Percentiles rank a stretch among this genome's conserved stretches.
These are phyloP conservation scores for Eueides isabella DNA, from an alignment of 1,140 invertebrate species.

Conservation along the genomic window DNA sequence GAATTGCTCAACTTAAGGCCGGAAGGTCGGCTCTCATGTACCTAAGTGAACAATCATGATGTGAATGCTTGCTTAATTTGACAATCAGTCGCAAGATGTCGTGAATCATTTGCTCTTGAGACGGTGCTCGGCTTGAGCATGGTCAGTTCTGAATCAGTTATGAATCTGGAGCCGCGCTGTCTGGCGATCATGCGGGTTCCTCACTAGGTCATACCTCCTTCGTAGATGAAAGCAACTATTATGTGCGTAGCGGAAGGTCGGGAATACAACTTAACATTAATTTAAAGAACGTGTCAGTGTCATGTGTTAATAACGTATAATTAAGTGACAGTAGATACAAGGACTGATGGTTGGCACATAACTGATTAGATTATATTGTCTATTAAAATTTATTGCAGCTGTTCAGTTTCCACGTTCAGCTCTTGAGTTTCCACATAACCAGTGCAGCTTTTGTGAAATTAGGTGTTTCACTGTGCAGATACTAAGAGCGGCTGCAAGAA, in stretches of 20 bases:
- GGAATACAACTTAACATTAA: constrained; percentile 4
- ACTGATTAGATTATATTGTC: background rate
- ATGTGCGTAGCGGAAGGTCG: constrained; percentile 13
- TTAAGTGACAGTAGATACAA: background rate
- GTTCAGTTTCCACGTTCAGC: too few species aligned
- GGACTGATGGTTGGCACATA: background rate
- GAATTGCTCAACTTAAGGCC: constrained; percentile 2
- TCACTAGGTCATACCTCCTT: constrained; percentile 62
- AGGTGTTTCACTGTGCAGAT: too few species aligned
- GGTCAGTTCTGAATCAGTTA: constrained; percentile 50
- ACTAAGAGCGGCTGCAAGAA: too few species aligned
- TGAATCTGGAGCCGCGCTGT: constrained; percentile 63
- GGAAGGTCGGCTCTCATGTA: constrained; percentile 26
- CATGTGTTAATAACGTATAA: background rate
- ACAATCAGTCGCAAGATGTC: constrained; percentile 28
- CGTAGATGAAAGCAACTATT: constrained; percentile 30
- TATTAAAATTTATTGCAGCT: background rate
- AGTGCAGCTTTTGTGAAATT: too few species aligned
- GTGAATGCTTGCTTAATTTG: constrained; percentile 28
- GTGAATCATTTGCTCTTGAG: constrained; percentile 46
- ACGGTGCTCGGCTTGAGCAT: constrained; percentile 52
- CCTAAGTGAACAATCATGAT: constrained; percentile 32
- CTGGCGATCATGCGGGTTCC: constrained; percentile 67
- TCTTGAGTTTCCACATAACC: too few species aligned
- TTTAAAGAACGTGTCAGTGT: background rate